Evolutionary conservation across 2,797 vertebrate species (phyloP), one percentile per base, ranked within the genome.

Genomic region (Mastacembelus armatus): DNA sequence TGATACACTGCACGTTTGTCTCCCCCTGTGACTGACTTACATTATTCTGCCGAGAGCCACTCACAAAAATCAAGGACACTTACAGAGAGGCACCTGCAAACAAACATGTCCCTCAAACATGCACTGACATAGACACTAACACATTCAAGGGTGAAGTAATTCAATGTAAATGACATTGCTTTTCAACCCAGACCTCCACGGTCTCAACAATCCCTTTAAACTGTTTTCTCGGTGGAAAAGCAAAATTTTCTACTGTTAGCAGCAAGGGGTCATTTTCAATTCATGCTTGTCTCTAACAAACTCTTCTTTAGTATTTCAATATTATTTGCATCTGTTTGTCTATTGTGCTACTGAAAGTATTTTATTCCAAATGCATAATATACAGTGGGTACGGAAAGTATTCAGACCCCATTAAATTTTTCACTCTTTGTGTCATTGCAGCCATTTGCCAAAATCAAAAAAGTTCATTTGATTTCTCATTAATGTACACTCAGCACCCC

Each of bases 121-220:
- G 30, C 66, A 50, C 4, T 18, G 63, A 67, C 60, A 59, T 42
- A 52, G 9, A 33, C 35, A 67, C 45, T 79, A 60, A 55, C 27
- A 45, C 59, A 39, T 42, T 51, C 58, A 80, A 86, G 78, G 81
- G 59, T 78, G 83, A 64, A 85, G 48, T 57, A 40, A 80, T 77
- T 70, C 49, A 52, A 68, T 71, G 62, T 43, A 59, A 61, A 79
- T 49, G 45, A 64, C 77, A 64, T 60, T 58, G 45, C 56, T 52
- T 71, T 59, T 63, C 50, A 78, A 71, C 72, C 64, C 56, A 47
- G 60, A 74, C 61, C 68, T 74, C 62, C 32, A 60, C 4, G 18
- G 59, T 69, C 35, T 52, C 45, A 63, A 65, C 62, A 85, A 81
- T 83, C 69, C 60, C 38, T 74, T 85, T 74, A 72, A 83, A 47